Base-by-base conservation (phyloP, 2,888 invertebrate genomes). In the Sarcophaga variegata region DNA sequence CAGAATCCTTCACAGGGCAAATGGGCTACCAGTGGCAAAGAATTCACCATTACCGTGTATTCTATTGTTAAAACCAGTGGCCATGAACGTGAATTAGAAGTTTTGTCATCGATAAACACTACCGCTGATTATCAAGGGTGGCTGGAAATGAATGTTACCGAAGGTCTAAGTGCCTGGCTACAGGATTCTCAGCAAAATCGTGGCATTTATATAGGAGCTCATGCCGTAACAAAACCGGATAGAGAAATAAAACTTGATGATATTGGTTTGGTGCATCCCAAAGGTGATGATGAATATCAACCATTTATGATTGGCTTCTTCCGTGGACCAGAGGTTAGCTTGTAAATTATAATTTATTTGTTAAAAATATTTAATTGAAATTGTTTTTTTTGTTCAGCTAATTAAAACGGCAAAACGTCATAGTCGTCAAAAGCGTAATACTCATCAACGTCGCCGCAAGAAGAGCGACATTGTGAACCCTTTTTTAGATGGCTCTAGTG, bases 291-390 rank as follows among this genome's bases (percentile, higher is more conserved):
- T 90, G 97, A 97, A 88, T 96, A 96, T 90, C 97, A 98, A 91
- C 98, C 98, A 0, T 99, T 99, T 93, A 95, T 99, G 95, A 98
- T 98, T 12, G 98, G 97, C 0, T 99, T 97, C 93, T 96, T 97
- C 92, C 96, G 96, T 92, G 96, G 88, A 94, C 95, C 85, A 93
- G 95, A 89, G 94, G 96, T 88, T 95, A 95, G 91, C 47, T 45
- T 54, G 49, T 74, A 66, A n/a, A 67, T 76, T 5, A 6, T 4
- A 63, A 69, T 17, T 70, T 66, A n/a, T 72, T 3, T 17, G 17
- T 17, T 4, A 14, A 63, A n/a, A 22, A 60, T 60, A 78, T 64
- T 70, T 45, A 20, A 66, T 64, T 66, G 3, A 10, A 3, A 10
- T 69, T 69, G 20, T 66, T n/a, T 2, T 2, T 81, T 4, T 3